A percentile compares a stretch with the other conserved stretches of the same genome.
Conservation (phyloP, 2,113 vertebrate genomes). For the Scomber scombrus region DNA sequence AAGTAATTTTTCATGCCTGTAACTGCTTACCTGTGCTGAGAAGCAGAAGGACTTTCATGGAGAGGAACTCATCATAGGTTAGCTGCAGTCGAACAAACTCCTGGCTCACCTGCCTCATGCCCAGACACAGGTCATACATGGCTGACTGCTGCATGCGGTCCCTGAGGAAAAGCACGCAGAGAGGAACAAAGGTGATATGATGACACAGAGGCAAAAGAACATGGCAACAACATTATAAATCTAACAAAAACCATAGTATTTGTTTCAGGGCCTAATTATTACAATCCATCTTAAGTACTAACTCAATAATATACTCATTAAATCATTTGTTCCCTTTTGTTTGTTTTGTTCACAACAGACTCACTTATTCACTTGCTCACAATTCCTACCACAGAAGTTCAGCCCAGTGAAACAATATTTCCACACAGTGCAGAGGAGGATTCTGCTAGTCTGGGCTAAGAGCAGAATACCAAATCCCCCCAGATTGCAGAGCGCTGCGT, state of each 20-base stretch:
- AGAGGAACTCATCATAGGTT: constrained; percentile 96
- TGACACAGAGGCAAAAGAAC: neutral
- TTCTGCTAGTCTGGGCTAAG: constrained; percentile 60
- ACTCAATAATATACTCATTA: neutral
- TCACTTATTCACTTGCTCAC: constrained; percentile 8
- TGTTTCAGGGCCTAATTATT: neutral
- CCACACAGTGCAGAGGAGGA: constrained; percentile 67
- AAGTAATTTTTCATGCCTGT: neutral
- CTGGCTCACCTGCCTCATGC: constrained; percentile 98
- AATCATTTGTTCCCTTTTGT: neutral
- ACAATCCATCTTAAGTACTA: neutral
- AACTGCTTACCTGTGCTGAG: constrained; percentile 92
- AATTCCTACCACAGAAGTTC: constrained; percentile 35
- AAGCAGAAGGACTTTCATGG: constrained; percentile 98
- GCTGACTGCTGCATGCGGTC: constrained; percentile 98
- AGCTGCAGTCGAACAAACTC: constrained; percentile 98
- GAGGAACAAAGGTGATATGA: neutral
- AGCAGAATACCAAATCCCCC: constrained; percentile 78
- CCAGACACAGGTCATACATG: constrained; percentile 98
- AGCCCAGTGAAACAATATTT: constrained; percentile 57
- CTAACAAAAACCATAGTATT: neutral
- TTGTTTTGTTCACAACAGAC: constrained; percentile 14
- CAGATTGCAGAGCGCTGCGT: constrained; percentile 69
- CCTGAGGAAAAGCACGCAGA: constrained; percentile 75
- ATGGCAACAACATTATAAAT: neutral